phyloP scores from a whole-genome alignment of 2,888 invertebrate species.

The Drosophila cracens region DNA sequence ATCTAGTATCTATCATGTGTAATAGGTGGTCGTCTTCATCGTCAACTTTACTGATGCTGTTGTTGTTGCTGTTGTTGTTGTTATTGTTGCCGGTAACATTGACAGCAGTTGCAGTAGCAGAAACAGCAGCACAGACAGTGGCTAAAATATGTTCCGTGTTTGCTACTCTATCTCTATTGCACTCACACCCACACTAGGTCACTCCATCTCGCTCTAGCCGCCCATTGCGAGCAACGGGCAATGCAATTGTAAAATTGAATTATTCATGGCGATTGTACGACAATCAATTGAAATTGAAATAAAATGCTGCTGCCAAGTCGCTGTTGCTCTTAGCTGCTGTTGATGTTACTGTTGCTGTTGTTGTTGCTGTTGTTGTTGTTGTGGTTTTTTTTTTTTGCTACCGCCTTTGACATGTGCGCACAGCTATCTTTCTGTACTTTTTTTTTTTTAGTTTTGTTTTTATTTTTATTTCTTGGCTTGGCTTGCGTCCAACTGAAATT shows the following conservation, averaged over 20 bases:
- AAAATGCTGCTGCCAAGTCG: conserved; percentile 77
- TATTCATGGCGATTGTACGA: conserved; percentile 85
- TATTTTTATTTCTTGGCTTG: conserved; percentile 48
- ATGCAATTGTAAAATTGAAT: conserved; percentile 82
- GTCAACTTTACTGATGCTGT: conserved; percentile 28
- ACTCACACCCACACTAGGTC: conserved; percentile 28
- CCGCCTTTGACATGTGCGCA: conserved; percentile 78
- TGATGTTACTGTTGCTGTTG: conserved; percentile 43
- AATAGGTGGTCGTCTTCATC: conserved; percentile 59
- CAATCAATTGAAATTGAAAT: conserved; percentile 85
- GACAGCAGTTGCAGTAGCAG: conserved; percentile 47
- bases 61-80: conserved; percentile 17
- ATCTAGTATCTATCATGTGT: conserved; percentile 57
- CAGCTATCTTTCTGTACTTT: conserved; percentile 67
- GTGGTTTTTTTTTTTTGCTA: conserved; percentile 49
- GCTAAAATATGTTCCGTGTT: conserved; percentile 75
- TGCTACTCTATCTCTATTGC: conserved; percentile 44
- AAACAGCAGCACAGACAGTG: conserved; percentile 50
- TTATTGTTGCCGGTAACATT: conserved; percentile 40
- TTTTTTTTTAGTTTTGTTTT: conserved; percentile 28
- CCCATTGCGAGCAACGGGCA: conserved; percentile 49
- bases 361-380: conserved; percentile 24
- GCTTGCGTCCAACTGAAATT: conserved; percentile 76
- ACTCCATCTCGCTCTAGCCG: conserved; percentile 55
- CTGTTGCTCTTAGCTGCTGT: conserved; percentile 36